These are phyloP conservation scores for Marmota flaviventris DNA, from an alignment of 2,113 vertebrate species.

Conservation along the genomic window DNA sequence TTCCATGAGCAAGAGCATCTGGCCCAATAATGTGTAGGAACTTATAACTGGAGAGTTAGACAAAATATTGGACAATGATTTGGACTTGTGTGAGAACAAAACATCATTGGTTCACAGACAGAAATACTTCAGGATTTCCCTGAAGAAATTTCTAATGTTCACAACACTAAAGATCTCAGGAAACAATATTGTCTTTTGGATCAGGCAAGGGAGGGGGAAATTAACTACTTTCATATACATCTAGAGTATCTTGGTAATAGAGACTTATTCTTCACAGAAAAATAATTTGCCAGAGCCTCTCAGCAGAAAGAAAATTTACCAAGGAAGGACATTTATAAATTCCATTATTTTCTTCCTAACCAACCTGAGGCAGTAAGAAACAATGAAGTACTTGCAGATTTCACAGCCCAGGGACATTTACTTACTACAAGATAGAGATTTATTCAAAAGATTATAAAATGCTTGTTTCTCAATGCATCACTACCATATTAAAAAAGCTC, in stretches of 20 bases:
- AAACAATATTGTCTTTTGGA: background rate
- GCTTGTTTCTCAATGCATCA: background rate
- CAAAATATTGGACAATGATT: background rate
- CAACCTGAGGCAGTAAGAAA: background rate
- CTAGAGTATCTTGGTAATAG: background rate
- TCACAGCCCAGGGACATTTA: background rate
- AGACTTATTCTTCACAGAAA: background rate
- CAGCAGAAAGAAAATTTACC: background rate
- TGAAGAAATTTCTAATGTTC: background rate
- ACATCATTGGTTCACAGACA: background rate
- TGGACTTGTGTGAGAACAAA: background rate
- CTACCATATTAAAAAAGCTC: background rate
- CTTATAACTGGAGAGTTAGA: background rate
- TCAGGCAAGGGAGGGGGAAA: background rate
- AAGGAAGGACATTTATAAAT: background rate
- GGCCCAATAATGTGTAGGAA: background rate
- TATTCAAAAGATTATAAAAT: background rate
- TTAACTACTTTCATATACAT: background rate
- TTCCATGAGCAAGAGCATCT: fast-evolving
- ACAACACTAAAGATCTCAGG: background rate
- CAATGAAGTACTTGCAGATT: background rate
- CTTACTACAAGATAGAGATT: background rate
- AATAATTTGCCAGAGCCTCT: background rate
- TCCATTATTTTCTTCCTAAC: background rate
- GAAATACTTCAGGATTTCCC: background rate